Conservation (phyloP, 2,113 vertebrate species). For the Aleadryas rufinucha region DNA sequence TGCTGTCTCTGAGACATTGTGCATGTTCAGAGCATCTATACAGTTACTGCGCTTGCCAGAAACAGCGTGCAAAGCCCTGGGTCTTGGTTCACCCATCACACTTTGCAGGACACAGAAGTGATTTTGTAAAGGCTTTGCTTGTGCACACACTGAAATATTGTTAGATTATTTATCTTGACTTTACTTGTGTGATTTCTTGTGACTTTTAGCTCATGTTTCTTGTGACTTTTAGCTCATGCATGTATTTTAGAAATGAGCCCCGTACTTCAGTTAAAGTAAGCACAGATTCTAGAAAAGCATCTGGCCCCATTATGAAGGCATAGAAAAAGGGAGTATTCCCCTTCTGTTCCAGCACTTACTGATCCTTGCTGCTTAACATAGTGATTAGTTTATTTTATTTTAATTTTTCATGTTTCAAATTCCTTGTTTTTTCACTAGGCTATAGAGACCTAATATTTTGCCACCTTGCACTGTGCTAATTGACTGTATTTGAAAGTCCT, state of each 20-base stretch:
- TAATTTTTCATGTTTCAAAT: background rate
- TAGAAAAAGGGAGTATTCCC: background rate
- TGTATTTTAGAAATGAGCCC: background rate
- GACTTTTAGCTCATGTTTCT: background rate
- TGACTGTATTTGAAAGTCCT: background rate
- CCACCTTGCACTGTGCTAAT: background rate
- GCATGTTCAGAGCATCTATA: background rate
- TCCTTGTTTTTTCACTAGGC: background rate
- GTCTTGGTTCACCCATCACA: background rate
- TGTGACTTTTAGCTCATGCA: no score
- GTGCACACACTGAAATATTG: accelerated
- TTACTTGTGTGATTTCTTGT: background rate
- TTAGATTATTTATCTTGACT: background rate
- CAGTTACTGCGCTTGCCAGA: background rate
- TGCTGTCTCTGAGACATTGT: background rate
- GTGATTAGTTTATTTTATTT: background rate
- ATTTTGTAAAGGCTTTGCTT: background rate
- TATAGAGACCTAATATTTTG: background rate
- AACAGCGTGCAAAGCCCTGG: background rate
- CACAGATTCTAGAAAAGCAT: background rate
- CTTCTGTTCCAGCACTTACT: background rate
- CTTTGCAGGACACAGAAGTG: background rate
- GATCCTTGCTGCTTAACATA: background rate
- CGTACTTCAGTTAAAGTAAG: background rate
- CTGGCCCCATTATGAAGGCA: background rate